phyloP scores from a whole-genome alignment of 2,888 invertebrate species.

The Sericinus montela region DNA sequence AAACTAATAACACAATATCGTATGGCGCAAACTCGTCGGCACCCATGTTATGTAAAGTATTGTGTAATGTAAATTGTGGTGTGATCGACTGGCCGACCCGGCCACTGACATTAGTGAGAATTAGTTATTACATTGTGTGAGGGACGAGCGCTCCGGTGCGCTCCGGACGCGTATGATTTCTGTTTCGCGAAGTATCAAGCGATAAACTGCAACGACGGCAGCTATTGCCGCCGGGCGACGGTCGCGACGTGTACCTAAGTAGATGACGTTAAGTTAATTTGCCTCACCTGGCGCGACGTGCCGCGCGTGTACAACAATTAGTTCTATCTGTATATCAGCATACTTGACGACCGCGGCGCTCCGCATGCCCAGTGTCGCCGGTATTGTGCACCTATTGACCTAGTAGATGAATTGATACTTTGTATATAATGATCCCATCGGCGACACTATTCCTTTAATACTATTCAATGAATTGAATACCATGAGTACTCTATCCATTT shows the following conservation, averaged over 20 bases:
- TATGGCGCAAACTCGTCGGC: too few relatives aligned
- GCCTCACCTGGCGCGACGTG: slow-evolving; percentile 3
- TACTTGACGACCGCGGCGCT: not conserved
- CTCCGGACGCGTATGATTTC: not conserved
- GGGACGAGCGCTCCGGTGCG: not conserved
- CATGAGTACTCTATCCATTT: too few relatives aligned
- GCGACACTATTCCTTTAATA: too few relatives aligned
- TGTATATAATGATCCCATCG: too few relatives aligned
- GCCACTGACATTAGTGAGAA: not conserved
- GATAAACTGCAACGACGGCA: not conserved
- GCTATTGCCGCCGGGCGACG: not conserved
- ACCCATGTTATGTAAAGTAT: slow-evolving; percentile 2
- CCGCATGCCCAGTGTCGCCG: not conserved
- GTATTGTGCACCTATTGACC: not conserved
- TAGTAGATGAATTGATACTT: too few relatives aligned
- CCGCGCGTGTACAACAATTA: slow-evolving; percentile 1
- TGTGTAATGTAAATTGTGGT: not conserved
- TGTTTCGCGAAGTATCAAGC: not conserved
- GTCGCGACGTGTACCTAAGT: not conserved
- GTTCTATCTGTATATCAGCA: not conserved
- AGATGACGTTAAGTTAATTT: slow-evolving; percentile 1
- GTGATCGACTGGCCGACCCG: not conserved
- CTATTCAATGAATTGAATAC: too few relatives aligned
- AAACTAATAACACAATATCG: too few relatives aligned
- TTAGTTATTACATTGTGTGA: not conserved